Conservation (phyloP, 2,113 vertebrate species). For the Urocitellus parryii region DNA sequence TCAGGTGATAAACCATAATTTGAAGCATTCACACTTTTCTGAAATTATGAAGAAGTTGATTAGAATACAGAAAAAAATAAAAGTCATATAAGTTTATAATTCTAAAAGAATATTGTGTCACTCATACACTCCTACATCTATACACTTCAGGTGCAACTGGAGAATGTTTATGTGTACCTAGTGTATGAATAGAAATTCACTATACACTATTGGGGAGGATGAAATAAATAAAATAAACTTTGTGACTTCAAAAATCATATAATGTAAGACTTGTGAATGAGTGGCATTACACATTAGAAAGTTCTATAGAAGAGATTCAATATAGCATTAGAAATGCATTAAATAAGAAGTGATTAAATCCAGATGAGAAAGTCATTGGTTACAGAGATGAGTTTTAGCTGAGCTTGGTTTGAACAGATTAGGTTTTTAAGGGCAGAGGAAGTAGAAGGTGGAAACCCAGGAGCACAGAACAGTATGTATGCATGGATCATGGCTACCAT, state of each 20-base stretch:
- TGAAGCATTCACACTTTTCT: constrained; percentile 94
- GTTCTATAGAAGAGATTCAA: background rate
- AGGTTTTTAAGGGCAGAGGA: background rate
- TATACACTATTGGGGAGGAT: background rate
- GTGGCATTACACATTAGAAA: background rate
- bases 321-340: background rate
- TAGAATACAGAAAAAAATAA: constrained; percentile 67
- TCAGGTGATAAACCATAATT: constrained; percentile 93
- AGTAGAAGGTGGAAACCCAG: background rate
- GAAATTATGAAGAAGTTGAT: constrained; percentile 82
- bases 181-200: constrained; percentile 14
- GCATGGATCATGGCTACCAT: background rate
- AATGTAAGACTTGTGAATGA: constrained; percentile 18
- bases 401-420: background rate
- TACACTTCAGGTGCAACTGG: background rate
- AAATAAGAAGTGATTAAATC: background rate
- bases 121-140: background rate
- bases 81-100: background rate
- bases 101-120: constrained; percentile 2
- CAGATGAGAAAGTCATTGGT: background rate
- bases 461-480: background rate
- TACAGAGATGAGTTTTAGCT: background rate
- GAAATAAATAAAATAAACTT: background rate
- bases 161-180: background rate
- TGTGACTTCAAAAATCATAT: constrained; percentile 4